Evolutionary conservation across 2,888 invertebrate genomes (phyloP), one percentile per base, ranked within the genome.

Genomic region (Apoderus coryli): DNA sequence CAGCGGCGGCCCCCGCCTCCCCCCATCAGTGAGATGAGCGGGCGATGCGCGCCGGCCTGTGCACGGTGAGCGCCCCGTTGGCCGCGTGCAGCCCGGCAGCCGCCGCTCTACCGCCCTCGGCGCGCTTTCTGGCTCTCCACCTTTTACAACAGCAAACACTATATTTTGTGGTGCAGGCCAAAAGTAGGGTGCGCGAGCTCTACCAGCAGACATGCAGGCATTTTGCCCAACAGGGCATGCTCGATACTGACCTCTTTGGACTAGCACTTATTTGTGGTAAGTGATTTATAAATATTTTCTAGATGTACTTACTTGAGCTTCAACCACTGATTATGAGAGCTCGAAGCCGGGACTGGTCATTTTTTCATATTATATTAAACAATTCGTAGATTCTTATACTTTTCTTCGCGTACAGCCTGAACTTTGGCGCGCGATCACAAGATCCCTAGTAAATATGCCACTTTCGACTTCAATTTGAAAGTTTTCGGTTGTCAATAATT

Each of bases 191-290:
- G 54, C 76, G 76, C 55, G 82, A 86, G 59, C 71, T 86, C 44
- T 80, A 81, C 56, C 68, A 73, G 47, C 74, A 82, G 59, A 78
- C 80, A 64, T 77, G 76, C 57, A 66, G 73, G 40, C 77, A 84
- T 62, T 74, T 84, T 49, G 74, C 75, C 53, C 72, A 80, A 55
- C 74, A 77, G 63, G 80, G 79, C 60, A 76, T 85, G 70, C 70
- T 73, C 61, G 84, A 85, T 61, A 75, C 76, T 52, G 79, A 84
- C 54, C 72, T 85, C 49, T 86, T 86, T 64, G 85, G 85, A 53
- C 64, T 88, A 56, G 82, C 85, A 49, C 67, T 79, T 52, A 69
- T 78, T 54, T 76, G 76, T 68, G 85, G 85, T 85, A 59, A 72
- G 74, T 65, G 31, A 7, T 12, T n/a, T n/a, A n/a, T n/a, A n/a